Conservation (phyloP, 1,140 invertebrate genomes). For the Pseudoatta argentina region DNA sequence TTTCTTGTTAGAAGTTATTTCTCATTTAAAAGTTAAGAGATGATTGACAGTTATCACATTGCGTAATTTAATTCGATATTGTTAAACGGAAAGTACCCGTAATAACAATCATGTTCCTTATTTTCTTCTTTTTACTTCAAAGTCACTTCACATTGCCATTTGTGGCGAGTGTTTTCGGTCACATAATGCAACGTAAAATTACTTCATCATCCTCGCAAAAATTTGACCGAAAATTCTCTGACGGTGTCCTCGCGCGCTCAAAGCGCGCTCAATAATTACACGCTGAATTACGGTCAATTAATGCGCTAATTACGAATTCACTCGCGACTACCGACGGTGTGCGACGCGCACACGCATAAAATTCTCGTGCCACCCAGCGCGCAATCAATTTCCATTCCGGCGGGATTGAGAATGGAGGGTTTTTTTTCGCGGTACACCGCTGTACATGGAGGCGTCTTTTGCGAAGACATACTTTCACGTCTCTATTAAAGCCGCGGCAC, state of each 20-base stretch:
- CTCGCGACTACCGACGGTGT: conserved; percentile 54
- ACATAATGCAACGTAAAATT: conserved; percentile 48
- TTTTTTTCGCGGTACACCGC: conserved; percentile 59
- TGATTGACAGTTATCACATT: neutral
- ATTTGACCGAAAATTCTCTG: conserved; percentile 37
- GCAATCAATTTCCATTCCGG: conserved; percentile 79
- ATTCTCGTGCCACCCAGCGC: conserved; percentile 68
- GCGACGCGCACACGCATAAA: conserved; percentile 16
- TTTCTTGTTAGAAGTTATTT: neutral
- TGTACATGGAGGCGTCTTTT: conserved; percentile 11
- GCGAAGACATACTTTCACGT: conserved; percentile 75
- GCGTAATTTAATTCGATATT: neutral
- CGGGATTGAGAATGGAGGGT: conserved; percentile 75
- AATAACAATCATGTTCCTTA: neutral
- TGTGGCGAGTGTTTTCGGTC: conserved; percentile 10
- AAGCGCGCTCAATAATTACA: conserved; percentile 79
- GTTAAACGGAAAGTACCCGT: neutral
- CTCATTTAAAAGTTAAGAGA: neutral
- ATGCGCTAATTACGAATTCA: conserved; percentile 84
- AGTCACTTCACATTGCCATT: neutral
- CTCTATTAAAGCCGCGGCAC: conserved; percentile 75
- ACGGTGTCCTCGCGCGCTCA: neutral
- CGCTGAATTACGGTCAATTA: conserved; percentile 83
- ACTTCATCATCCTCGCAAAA: conserved; percentile 43
- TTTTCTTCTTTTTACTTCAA: neutral